Evolutionary conservation across 92 coral and sea anemone species (phyloP).

Genomic region (Umimayanthus kanabou): DNA sequence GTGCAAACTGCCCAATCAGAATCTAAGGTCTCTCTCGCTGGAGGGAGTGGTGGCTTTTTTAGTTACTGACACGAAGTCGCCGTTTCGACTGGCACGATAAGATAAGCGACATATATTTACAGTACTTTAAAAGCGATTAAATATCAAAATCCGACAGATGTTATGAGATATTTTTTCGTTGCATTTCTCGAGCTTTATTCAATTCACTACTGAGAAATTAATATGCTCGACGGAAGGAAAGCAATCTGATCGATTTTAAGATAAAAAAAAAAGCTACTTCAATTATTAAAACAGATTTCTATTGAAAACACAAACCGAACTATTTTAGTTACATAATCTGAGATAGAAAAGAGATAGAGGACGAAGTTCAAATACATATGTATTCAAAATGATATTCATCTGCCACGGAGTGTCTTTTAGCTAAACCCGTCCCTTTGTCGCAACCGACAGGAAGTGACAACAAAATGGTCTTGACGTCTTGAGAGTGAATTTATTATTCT

Average conservation of each 20-base stretch:
- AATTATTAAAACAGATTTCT: too few species aligned
- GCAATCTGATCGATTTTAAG: neutral
- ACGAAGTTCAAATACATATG: neutral
- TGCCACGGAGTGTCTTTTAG: neutral
- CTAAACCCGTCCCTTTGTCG: neutral
- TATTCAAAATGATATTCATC: neutral
- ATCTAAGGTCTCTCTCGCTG: neutral
- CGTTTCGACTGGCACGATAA: neutral
- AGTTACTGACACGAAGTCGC: neutral
- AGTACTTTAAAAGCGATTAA: neutral
- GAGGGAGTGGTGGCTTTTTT: too few species aligned
- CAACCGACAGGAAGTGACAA: neutral
- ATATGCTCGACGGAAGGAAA: neutral
- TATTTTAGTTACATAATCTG: neutral
- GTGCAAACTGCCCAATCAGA: neutral
- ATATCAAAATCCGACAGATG: neutral
- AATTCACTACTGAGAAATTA: neutral
- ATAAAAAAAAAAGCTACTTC: neutral
- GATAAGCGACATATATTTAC: neutral
- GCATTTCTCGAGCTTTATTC: neutral
- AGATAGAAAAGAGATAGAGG: neutral
- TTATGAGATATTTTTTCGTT: too few species aligned
- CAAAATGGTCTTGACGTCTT: too few species aligned
- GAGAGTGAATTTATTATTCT: too few species aligned
- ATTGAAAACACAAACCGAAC: neutral